A percentile compares a stretch with the other conserved stretches of the same genome.
Evolutionary conservation across 2,888 invertebrate species (phyloP).

Genomic region (Ceramica pisi): DNA sequence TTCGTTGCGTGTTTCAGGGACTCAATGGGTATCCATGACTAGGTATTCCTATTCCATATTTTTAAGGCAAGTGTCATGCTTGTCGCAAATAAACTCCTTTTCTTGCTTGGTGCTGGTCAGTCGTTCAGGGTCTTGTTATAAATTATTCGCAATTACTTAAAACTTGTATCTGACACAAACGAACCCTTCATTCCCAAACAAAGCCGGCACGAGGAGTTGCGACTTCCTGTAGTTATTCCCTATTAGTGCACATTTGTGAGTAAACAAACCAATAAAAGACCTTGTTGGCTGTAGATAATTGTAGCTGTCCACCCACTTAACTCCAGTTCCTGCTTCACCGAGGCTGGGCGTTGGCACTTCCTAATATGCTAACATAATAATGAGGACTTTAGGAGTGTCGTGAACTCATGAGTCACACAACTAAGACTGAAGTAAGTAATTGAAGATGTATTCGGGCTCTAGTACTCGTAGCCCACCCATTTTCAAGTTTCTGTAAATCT

Average conservation of each 20-base stretch:
- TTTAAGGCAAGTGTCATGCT: too few species aligned
- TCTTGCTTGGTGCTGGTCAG: too few species aligned
- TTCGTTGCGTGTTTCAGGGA: too few species aligned
- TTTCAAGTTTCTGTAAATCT: neutral
- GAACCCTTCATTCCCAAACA: slow-evolving; percentile 11
- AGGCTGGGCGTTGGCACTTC: slow-evolving; percentile 24
- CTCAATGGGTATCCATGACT: too few species aligned
- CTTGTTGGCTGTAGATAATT: slow-evolving; percentile 40
- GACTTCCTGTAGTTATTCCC: slow-evolving; percentile 22
- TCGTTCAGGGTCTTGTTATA: neutral
- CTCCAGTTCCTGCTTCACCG: slow-evolving; percentile 11
- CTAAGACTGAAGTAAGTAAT: neutral
- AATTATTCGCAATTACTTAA: neutral
- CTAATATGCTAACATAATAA: slow-evolving; percentile 30
- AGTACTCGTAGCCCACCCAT: neutral
- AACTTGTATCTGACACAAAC: neutral
- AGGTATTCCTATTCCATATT: too few species aligned
- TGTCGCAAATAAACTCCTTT: too few species aligned
- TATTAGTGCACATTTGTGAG: slow-evolving; percentile 17
- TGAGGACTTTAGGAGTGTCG: neutral
- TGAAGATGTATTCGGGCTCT: neutral
- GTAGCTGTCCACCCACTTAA: slow-evolving; percentile 21
- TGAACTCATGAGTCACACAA: slow-evolving; percentile 6
- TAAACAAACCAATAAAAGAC: slow-evolving; percentile 35
- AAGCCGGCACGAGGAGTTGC: slow-evolving; percentile 6